Conservation (phyloP, 2,113 vertebrate species). For the Baryphthengus martii region DNA sequence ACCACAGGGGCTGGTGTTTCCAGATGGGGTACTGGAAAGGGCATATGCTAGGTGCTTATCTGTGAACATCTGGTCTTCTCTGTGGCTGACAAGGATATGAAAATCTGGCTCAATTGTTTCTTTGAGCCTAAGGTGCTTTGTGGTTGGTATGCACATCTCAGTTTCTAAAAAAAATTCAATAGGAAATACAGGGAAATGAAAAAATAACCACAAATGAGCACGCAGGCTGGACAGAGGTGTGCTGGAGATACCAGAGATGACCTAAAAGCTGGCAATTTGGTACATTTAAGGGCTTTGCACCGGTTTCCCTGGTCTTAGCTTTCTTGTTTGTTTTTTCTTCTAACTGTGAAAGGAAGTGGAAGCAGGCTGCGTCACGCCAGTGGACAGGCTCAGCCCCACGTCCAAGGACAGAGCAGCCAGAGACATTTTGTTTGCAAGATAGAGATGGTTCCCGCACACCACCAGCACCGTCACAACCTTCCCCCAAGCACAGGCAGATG, state of each 20-base stretch:
- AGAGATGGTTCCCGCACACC: background rate
- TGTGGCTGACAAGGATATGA: background rate
- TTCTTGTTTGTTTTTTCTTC: background rate
- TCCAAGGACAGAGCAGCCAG: rapidly evolving
- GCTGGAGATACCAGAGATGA: background rate
- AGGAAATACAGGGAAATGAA: background rate
- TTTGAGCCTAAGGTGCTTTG: background rate
- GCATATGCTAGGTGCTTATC: background rate
- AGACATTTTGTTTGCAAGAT: background rate
- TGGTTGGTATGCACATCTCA: background rate
- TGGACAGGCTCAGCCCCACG: background rate
- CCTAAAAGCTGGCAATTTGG: background rate
- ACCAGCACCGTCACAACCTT: background rate
- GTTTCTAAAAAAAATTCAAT: background rate
- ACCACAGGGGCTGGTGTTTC: background rate
- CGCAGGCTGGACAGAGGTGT: background rate
- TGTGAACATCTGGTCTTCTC: background rate
- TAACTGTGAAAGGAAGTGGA: background rate
- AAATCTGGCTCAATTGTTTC: background rate
- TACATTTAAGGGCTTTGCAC: background rate
- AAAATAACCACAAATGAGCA: background rate
- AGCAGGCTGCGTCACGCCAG: background rate
- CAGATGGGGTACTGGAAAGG: background rate
- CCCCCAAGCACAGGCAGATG: background rate
- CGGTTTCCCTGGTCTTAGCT: background rate